phyloP scores from a whole-genome alignment of 2,888 invertebrate genomes.

The Dryocosmus kuriphilus region DNA sequence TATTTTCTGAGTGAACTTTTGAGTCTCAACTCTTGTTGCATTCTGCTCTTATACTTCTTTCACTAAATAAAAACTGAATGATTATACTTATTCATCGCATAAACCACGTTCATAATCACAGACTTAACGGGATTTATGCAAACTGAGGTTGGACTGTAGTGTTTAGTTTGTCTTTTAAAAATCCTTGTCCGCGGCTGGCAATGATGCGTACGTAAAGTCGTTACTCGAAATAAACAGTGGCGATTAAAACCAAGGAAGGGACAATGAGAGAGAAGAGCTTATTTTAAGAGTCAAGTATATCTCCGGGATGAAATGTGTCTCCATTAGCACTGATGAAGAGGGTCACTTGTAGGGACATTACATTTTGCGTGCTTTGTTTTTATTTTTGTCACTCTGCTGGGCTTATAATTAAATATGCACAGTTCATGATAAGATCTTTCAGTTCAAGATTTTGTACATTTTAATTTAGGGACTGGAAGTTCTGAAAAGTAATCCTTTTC shows the following conservation, averaged over 20 bases:
- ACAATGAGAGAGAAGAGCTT: constrained; percentile 28
- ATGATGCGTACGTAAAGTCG: constrained; percentile 34
- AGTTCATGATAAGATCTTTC: neutral
- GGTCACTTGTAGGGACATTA: neutral
- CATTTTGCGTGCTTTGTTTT: constrained; percentile 8
- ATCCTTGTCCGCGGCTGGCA: constrained; percentile 15
- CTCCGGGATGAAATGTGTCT: constrained; percentile 19
- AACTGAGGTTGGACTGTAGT: constrained; percentile 18
- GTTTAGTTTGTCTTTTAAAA: constrained; percentile 16
- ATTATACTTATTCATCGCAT: constrained; percentile 51
- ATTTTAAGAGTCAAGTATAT: constrained; percentile 28
- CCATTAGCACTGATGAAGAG: constrained; percentile 32
- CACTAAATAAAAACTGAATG: constrained; percentile 53
- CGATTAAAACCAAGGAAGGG: neutral
- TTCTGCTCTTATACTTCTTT: constrained; percentile 29
- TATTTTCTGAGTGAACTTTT: constrained; percentile 32
- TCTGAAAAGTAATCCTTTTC: neutral
- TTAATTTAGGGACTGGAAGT: neutral
- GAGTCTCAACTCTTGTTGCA: neutral
- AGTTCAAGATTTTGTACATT: neutral
- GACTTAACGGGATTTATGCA: constrained; percentile 40
- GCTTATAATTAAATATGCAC: neutral
- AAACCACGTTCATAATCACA: constrained; percentile 45
- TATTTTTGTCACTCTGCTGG: neutral
- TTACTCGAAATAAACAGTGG: constrained; percentile 12